Conservation (phyloP, 1,140 invertebrate genomes). For the Drosophila ercepeae region DNA sequence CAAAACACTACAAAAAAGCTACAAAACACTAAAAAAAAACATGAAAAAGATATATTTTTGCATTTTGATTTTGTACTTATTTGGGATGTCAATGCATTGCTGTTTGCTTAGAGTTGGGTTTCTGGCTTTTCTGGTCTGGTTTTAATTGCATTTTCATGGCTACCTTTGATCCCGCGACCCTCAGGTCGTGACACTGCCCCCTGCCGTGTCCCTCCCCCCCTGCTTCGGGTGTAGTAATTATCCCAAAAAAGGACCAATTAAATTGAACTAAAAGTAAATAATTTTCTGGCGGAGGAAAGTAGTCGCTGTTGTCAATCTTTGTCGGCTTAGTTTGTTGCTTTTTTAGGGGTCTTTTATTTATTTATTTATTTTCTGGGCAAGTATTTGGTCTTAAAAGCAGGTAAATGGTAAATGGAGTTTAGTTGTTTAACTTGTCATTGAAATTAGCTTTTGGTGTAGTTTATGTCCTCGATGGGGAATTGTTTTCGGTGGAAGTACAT, state of each 20-base stretch:
- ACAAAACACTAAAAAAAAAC: too few relatives aligned
- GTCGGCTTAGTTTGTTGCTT: conserved; percentile 9
- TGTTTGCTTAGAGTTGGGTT: conserved; percentile 53
- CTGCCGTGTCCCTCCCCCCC: conserved; percentile 3
- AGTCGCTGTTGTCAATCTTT: background rate
- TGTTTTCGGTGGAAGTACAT: background rate
- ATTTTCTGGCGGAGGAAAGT: conserved; percentile 11
- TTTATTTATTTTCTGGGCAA: conserved; percentile 30
- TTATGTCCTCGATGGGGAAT: conserved; percentile 1
- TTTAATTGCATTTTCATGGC: conserved; percentile 54
- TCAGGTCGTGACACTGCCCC: conserved; percentile 13
- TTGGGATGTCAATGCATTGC: conserved; percentile 51
- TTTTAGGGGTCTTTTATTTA: conserved; percentile 20
- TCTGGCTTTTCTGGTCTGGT: conserved; percentile 11
- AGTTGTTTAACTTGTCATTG: conserved; percentile 1
- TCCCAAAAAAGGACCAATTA: conserved; percentile 59
- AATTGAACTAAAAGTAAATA: conserved; percentile 64
- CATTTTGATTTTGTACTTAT: conserved; percentile 70
- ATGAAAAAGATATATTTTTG: conserved; percentile 48
- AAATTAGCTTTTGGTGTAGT: background rate
- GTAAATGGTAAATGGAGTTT: conserved; percentile 10
- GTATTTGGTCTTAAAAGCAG: conserved; percentile 16
- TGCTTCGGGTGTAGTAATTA: conserved; percentile 50
- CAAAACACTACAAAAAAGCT: too few relatives aligned
- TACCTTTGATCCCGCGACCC: conserved; percentile 17